Evolutionary conservation across 2,797 vertebrate species (phyloP).

Genomic region (Pangasius larnaudii): DNA sequence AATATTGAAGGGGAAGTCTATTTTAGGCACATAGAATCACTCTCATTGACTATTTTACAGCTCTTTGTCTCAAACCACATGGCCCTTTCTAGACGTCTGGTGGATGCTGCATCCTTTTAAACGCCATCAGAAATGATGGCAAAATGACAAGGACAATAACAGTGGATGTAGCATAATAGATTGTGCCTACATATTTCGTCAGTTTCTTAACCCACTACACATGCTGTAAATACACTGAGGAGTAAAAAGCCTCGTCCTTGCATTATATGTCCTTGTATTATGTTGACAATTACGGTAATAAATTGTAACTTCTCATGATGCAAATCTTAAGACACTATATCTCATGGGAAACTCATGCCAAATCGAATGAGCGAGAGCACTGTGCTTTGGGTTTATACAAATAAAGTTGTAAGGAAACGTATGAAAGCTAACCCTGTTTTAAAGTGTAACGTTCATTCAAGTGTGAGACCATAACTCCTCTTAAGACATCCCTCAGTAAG

Average conservation of each 20-base stretch:
- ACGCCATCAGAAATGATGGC: conserved; percentile 2
- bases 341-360: conserved; percentile 24
- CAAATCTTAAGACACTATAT: conserved; percentile 50
- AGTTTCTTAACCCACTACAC: conserved; percentile 56
- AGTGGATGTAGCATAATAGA: conserved; percentile 54
- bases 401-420: background rate
- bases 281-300: conserved; percentile 63
- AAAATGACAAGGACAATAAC: conserved; percentile 42
- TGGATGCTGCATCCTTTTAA: conserved; percentile 26
- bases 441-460: background rate
- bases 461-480: background rate
- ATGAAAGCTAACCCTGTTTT: background rate
- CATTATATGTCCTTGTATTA: conserved; percentile 65
- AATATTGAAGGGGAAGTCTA: conserved; percentile 37
- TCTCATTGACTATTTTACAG: conserved; percentile 42
- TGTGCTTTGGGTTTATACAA: conserved; percentile 33
- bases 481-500: background rate
- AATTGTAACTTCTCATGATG: conserved; percentile 57
- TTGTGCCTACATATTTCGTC: conserved; percentile 59
- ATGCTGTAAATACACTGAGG: conserved; percentile 62
- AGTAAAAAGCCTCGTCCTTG: conserved; percentile 57
- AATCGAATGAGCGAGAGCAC: background rate
- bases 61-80: conserved; percentile 32
- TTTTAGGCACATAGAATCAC: conserved; percentile 41
- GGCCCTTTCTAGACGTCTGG: conserved; percentile 26